These are phyloP conservation scores for Tenthredo notha DNA, from an alignment of 2,888 invertebrate species.

Conservation along the genomic window DNA sequence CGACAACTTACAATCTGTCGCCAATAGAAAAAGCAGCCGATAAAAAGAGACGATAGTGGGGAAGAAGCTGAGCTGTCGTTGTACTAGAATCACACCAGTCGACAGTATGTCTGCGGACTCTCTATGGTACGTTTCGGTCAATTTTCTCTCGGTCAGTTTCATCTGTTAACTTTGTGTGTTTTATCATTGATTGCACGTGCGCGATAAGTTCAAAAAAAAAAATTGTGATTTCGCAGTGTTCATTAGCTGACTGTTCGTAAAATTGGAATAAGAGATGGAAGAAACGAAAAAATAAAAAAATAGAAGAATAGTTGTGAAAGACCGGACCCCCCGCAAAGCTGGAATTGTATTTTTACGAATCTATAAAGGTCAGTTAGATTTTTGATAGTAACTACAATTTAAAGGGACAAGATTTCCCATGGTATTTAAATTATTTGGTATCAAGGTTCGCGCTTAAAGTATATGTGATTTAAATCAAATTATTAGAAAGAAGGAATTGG, in stretches of 20 bases:
- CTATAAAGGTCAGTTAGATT: not conserved
- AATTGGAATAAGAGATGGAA: no score
- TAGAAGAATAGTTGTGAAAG: no score
- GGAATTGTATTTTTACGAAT: not conserved
- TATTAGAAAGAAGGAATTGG: not conserved
- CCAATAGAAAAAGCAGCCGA: not conserved
- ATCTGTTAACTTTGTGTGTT: conserved; percentile 13
- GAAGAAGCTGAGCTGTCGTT: not conserved
- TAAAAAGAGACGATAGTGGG: not conserved
- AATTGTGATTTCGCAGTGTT: not conserved
- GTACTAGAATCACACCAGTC: conserved; percentile 13
- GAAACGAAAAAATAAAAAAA: not conserved
- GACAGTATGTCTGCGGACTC: conserved; percentile 32
- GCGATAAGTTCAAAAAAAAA: not conserved
- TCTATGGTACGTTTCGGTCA: not conserved
- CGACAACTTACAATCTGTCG: not conserved
- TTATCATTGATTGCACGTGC: not conserved
- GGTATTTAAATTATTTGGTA: not conserved
- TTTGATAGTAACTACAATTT: not conserved
- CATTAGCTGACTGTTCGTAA: no score
- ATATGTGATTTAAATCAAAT: not conserved
- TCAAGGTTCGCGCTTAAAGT: not conserved
- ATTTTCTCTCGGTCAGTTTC: not conserved
- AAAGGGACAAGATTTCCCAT: not conserved
- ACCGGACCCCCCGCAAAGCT: not conserved